A percentile compares a stretch with the other conserved stretches of the same genome.
Conservation (phyloP, 2,888 invertebrate species). For the Elysia crispata region DNA sequence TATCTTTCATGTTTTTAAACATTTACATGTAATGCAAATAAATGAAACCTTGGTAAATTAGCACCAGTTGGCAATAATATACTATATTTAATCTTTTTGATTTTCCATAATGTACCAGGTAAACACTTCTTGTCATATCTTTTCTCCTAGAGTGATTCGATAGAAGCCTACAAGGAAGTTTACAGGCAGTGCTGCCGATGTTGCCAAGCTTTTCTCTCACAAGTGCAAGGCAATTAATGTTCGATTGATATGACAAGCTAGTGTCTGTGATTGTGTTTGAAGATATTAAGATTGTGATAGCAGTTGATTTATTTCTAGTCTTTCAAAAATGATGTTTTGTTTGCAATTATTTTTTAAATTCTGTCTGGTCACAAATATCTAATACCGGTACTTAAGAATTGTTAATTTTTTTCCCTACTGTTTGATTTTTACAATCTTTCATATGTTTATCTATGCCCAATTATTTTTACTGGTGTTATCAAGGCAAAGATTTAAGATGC, state of each 20-base stretch:
- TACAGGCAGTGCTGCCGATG: constrained; percentile 53
- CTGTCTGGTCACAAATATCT: not conserved
- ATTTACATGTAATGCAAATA: no score
- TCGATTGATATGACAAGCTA: no score
- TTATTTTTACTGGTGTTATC: not conserved
- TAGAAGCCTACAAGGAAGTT: constrained; percentile 42
- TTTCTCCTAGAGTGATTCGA: constrained; percentile 29
- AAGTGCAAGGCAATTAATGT: not conserved
- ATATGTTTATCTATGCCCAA: no score
- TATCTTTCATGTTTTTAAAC: no score
- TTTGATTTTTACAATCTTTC: no score
- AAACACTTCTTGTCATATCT: not conserved
- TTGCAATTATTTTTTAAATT: not conserved
- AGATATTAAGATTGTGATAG: not conserved
- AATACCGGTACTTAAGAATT: not conserved
- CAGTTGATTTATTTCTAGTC: not conserved
- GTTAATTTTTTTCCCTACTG: not conserved
- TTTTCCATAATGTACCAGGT: no score
- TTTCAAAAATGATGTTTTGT: not conserved
- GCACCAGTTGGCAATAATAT: no score
- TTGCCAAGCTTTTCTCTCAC: constrained; percentile 51
- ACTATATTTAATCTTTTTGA: no score
- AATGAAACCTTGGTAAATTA: no score
- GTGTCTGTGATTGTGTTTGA: not conserved
- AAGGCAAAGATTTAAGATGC: not conserved